phyloP scores from a whole-genome alignment of 2,888 invertebrate genomes.

The Spilarctia lutea region DNA sequence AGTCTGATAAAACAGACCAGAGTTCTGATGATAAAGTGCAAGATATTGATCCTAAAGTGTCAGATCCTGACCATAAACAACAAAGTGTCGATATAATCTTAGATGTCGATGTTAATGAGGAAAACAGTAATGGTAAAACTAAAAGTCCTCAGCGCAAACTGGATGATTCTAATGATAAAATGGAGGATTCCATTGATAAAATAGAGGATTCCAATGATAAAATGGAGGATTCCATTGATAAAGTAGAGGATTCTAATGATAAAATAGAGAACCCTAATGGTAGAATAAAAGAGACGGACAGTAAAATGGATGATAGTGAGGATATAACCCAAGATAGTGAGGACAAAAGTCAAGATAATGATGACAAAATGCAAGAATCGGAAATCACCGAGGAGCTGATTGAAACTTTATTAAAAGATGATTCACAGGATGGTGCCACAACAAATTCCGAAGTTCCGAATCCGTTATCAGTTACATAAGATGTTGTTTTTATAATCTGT shows the following conservation, averaged over 20 bases:
- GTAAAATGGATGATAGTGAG: neutral
- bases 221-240: conserved; percentile 5
- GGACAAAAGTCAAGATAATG: conserved; percentile 52
- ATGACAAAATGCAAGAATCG: conserved; percentile 61
- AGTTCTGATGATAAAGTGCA: conserved; percentile 1
- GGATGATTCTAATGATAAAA: neutral
- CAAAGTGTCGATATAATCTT: neutral
- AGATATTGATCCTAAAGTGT: neutral
- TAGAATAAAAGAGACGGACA: neutral
- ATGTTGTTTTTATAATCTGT: conserved; percentile 37
- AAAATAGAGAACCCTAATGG: conserved; percentile 1
- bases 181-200: conserved; percentile 3
- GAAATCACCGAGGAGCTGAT: conserved; percentile 77
- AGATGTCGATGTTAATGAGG: neutral
- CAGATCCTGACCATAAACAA: conserved; percentile 1
- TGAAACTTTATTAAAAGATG: conserved; percentile 70
- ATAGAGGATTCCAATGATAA: conserved; percentile 30
- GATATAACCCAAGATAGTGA: conserved; percentile 35
- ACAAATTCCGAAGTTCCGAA: conserved; percentile 45
- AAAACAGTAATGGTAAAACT: neutral
- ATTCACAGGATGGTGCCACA: conserved; percentile 48
- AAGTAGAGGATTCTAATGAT: conserved; percentile 28
- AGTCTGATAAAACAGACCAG: conserved; percentile 2
- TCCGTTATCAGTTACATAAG: conserved; percentile 44
- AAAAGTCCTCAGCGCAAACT: neutral